Evolutionary conservation across 1,140 invertebrate genomes (phyloP), one percentile per base, ranked within the genome.

Genomic region (Goniozus legneri): DNA sequence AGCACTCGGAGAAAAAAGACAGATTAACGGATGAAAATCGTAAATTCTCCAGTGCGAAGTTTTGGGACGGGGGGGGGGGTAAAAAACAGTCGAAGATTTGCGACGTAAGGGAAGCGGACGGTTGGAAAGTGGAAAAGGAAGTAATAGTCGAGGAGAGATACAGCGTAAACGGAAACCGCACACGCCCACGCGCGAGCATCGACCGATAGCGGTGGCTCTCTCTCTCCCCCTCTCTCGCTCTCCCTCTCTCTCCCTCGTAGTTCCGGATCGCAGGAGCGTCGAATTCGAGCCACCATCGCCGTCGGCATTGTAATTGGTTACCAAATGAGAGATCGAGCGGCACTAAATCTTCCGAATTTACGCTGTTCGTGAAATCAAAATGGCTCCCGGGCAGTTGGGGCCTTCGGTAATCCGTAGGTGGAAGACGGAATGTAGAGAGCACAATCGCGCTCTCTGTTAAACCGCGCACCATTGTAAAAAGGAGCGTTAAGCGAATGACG

Each of bases 261-360:
- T 58, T 58, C 57, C 48, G 58, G n/a, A n/a, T n/a, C n/a, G n/a
- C n/a, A n/a, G n/a, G n/a, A n/a, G 42, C 50, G 15, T 46, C 58
- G 41, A 40, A 60, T 58, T 58, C 59, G 47, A 51, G n/a, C n/a
- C 55, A 50, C 42, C 52, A 65, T 62, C 57, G 54, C 52, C 58
- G 39, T 44, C 59, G 53, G 53, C 60, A 64, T 64, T 67, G 64
- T 67, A 67, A 67, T 67, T 65, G 64, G 53, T 59, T 66, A 58
- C 60, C 60, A 64, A 65, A 66, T 66, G 64, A 63, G 60, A 62
- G 58, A 38, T 52, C 56, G 58, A 54, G 44, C 58, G 56, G 36
- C 36, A 53, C 48, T 64, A 65, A 66, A 65, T 66, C 64, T 62
- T 55, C 35, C 32, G 8, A 52, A 63, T 50, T 58, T 58, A 43